Conservation (phyloP, 2,888 invertebrate species). For the Tachina lurida region DNA sequence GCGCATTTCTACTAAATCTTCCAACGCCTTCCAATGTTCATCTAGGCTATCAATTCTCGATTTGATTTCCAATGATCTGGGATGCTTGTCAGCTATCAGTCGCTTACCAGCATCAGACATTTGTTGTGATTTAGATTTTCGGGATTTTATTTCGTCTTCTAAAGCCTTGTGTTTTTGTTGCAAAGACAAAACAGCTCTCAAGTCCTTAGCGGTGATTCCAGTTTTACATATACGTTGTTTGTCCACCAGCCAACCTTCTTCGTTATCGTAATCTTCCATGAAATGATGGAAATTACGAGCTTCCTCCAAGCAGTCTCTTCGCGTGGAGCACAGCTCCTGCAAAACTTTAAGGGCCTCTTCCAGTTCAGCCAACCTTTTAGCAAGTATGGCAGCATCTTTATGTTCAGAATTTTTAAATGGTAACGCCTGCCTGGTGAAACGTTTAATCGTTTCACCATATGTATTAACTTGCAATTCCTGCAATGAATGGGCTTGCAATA, state of each 20-base stretch:
- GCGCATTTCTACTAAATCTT: slow-evolving; percentile 89
- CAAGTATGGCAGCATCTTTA: slow-evolving; percentile 85
- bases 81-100: slow-evolving; percentile 91
- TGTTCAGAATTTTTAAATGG: slow-evolving; percentile 85
- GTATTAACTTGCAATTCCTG: slow-evolving; percentile 96
- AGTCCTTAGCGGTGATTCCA: slow-evolving; percentile 96
- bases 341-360: slow-evolving; percentile 90
- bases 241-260: slow-evolving; percentile 98
- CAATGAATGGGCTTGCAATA: slow-evolving; percentile 96
- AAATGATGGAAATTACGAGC: slow-evolving; percentile 97
- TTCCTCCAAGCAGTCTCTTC: slow-evolving; percentile 94
- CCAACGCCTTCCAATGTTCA: slow-evolving; percentile 95
- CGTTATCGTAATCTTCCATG: slow-evolving; percentile 98
- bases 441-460: slow-evolving; percentile 92
- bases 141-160: slow-evolving; percentile 91
- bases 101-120: slow-evolving; percentile 87
- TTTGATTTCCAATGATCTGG: slow-evolving; percentile 91
- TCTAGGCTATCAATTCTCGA: slow-evolving; percentile 90
- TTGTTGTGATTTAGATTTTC: slow-evolving; percentile 88
- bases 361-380: slow-evolving; percentile 89
- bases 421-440: slow-evolving; percentile 88
- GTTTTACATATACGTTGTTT: slow-evolving; percentile 96
- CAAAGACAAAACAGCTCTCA: slow-evolving; percentile 93
- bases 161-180: slow-evolving; percentile 96
- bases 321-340: slow-evolving; percentile 83